Evolutionary conservation across 2,888 invertebrate species (phyloP), one percentile per base, ranked within the genome.

Genomic region (Volucella inflata): DNA sequence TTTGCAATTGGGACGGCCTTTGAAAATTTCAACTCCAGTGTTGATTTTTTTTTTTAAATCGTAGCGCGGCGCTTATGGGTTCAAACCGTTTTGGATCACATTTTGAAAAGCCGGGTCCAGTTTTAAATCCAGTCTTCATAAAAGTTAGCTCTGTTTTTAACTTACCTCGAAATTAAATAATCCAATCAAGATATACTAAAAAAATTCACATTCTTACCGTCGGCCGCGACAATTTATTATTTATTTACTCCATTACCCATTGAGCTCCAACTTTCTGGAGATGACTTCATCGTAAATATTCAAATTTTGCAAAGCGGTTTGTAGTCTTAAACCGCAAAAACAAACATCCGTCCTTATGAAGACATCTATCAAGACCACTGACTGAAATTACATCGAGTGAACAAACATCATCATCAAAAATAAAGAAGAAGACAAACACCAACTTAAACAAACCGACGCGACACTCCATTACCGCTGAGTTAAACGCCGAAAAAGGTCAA

Each of bases 401-500:
- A 30, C 6, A 30, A 30, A 30, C 30, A 30, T 30, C 30, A 6
- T 30, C 30, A 30, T 30, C 4, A 38, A 42, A 42, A 42, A 42
- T 10, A 42, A 42, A 42, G 10, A 42, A 4, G 60, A 59, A 55
- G n/a, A 40, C 46, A 76, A 65, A 65, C 11, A 57, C 3, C 51
- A 46, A 46, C 8, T 48, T 14, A 10, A 51, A 60, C 36, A 48
- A 67, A 59, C 14, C 46, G 55, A 51, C 17, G 40, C 55, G 40
- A 51, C 48, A 71, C 50, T 42, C 16, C 50, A 14, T 46, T 67
- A 16, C 46, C 2, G 11, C 60, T 48, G 8, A 17, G 4, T 30
- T 30, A 53, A 57, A 75, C 51, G 8, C n/a, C 48, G 17, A 68
- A 72, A 70, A 68, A 57, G 79, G 79, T 83, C 83, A 83, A 79